phyloP scores from a whole-genome alignment of 2,888 invertebrate genomes.

The Agrotis ipsilon region DNA sequence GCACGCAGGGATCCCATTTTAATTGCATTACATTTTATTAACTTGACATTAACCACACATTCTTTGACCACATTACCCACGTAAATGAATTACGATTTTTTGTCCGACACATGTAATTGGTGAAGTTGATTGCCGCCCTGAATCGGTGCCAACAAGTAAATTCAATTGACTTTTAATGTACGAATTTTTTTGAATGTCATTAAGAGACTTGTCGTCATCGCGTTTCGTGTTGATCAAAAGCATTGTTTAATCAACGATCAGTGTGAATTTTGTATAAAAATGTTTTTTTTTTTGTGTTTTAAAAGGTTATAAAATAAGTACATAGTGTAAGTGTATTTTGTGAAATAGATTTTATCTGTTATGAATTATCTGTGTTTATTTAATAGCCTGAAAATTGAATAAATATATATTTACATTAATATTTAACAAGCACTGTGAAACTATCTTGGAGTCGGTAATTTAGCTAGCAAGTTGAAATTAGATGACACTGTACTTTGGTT shows the following conservation, averaged over 20 bases:
- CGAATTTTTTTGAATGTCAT: conserved; percentile 83
- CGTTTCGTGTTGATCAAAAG: conserved; percentile 79
- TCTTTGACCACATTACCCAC: conserved; percentile 28
- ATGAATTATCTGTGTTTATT: background rate
- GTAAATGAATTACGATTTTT: conserved; percentile 40
- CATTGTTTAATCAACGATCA: conserved; percentile 78
- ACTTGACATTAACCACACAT: conserved; percentile 8
- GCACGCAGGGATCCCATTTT: no score
- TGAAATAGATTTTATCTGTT: background rate
- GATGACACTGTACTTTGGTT: no score
- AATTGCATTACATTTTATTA: background rate
- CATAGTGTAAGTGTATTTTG: background rate
- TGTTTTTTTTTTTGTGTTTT: conserved; percentile 3
- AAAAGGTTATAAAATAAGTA: background rate
- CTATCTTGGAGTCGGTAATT: no score
- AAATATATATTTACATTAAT: no score
- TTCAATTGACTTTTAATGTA: conserved; percentile 85
- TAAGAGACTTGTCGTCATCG: conserved; percentile 65
- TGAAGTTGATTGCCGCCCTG: conserved; percentile 71
- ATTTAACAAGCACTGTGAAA: no score
- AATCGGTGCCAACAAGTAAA: conserved; percentile 79
- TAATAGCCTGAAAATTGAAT: no score
- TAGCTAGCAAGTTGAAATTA: no score
- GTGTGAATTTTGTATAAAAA: conserved; percentile 25
- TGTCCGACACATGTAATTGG: conserved; percentile 59